A percentile compares a stretch with the other conserved stretches of the same genome.
Evolutionary conservation across 1,140 invertebrate genomes (phyloP).

Genomic region (Brachionus koreanus): DNA sequence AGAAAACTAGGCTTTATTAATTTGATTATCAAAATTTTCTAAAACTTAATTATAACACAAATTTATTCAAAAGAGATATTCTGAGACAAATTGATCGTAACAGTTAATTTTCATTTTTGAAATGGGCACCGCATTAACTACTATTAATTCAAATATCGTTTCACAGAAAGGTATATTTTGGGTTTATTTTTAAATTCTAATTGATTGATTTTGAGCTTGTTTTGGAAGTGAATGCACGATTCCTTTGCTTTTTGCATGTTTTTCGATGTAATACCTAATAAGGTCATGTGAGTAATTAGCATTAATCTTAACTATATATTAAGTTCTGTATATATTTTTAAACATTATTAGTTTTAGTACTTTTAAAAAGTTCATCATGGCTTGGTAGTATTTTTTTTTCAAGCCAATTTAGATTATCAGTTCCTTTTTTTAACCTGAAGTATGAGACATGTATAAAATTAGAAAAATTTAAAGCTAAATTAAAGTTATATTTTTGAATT

Average conservation of each 20-base stretch:
- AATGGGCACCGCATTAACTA: conserved; percentile 20
- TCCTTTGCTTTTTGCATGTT: neutral
- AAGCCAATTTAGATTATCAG: no score
- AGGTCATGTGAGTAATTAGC: neutral
- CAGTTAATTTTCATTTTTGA: neutral
- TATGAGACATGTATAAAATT: no score
- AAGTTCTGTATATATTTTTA: neutral
- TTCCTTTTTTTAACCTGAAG: no score
- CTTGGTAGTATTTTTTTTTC: no score
- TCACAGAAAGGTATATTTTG: conserved; percentile 10
- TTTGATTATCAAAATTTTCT: neutral
- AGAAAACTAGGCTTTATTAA: neutral
- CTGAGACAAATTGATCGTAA: neutral
- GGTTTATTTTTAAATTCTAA: neutral
- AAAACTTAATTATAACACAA: neutral
- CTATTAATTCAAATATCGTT: conserved; percentile 9
- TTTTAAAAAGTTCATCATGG: neutral
- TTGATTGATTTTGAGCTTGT: neutral
- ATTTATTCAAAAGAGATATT: no score
- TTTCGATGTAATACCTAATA: neutral
- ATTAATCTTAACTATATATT: neutral
- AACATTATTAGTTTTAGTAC: neutral
- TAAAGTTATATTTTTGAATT: no score
- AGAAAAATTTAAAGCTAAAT: no score
- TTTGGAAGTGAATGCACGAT: neutral